Evolutionary conservation across 2,113 vertebrate species (phyloP).

Genomic region (Azemiops feae): DNA sequence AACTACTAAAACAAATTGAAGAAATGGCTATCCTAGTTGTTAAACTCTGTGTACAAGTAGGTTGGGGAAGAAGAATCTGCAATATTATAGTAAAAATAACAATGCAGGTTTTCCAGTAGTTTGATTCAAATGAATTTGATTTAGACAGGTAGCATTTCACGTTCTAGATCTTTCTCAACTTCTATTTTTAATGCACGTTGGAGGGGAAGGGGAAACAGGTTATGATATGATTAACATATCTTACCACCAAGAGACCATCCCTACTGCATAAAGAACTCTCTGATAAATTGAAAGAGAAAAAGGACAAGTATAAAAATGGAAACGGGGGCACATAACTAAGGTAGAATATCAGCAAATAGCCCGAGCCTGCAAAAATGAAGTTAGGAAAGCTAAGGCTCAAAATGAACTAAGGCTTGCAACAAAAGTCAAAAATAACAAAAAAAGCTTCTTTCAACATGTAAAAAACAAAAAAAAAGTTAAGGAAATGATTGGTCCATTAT

Average conservation of each 20-base stretch:
- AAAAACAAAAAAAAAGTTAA: too few relatives aligned
- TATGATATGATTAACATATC: neutral
- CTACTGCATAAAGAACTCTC: too few relatives aligned
- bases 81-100: slow-evolving; percentile 28
- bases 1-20: neutral
- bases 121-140: slow-evolving; percentile 29
- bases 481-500: too few relatives aligned
- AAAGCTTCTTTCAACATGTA: too few relatives aligned
- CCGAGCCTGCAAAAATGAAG: too few relatives aligned
- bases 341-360: too few relatives aligned
- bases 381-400: too few relatives aligned
- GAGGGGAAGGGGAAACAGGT: neutral
- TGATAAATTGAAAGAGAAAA: too few relatives aligned
- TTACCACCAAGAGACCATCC: neutral
- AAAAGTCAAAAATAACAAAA: too few relatives aligned
- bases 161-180: slow-evolving; percentile 2
- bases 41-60: neutral
- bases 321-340: too few relatives aligned
- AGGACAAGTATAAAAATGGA: too few relatives aligned
- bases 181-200: neutral
- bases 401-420: too few relatives aligned
- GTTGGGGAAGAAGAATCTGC: neutral
- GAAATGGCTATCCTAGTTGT: slow-evolving; percentile 21
- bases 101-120: slow-evolving; percentile 29
- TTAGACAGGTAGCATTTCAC: neutral